phyloP scores from a whole-genome alignment of 2,797 vertebrate species.

The Poecilia velifera region DNA sequence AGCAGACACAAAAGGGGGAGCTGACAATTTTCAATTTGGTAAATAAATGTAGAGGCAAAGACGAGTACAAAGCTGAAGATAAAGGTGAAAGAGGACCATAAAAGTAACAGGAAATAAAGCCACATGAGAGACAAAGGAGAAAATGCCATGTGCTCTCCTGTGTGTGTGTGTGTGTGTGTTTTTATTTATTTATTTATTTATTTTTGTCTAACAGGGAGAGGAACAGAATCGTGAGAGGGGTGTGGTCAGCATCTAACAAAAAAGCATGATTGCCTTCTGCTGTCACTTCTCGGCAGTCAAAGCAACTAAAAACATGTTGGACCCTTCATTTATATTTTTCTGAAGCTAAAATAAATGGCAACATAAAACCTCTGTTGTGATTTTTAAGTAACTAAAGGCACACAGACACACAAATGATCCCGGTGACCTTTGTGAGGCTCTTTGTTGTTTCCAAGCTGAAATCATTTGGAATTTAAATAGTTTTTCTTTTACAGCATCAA shows the following conservation, averaged over 20 bases:
- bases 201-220: neutral
- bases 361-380: neutral
- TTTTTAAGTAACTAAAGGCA: slow-evolving; percentile 20
- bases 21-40: slow-evolving; percentile 43
- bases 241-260: slow-evolving; percentile 38
- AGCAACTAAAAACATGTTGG: slow-evolving; percentile 38
- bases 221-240: slow-evolving; percentile 40
- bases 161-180: slow-evolving; percentile 31
- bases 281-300: slow-evolving; percentile 21
- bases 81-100: slow-evolving; percentile 26
- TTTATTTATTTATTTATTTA: too few relatives aligned
- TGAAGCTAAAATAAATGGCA: neutral
- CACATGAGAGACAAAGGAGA: slow-evolving; percentile 53
- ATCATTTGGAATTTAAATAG: slow-evolving; percentile 64
- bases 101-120: slow-evolving; percentile 43
- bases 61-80: slow-evolving; percentile 2
- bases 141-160: slow-evolving; percentile 41
- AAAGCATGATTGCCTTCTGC: slow-evolving; percentile 41
- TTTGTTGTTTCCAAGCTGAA: slow-evolving; percentile 21
- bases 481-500: slow-evolving; percentile 53
- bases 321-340: slow-evolving; percentile 14
- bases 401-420: slow-evolving; percentile 18
- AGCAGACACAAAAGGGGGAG: slow-evolving; percentile 63
- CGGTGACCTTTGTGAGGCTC: slow-evolving; percentile 57
- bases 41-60: slow-evolving; percentile 3